These are phyloP conservation scores for Eledone cirrhosa DNA, from an alignment of 2,888 invertebrate genomes.

Conservation along the genomic window DNA sequence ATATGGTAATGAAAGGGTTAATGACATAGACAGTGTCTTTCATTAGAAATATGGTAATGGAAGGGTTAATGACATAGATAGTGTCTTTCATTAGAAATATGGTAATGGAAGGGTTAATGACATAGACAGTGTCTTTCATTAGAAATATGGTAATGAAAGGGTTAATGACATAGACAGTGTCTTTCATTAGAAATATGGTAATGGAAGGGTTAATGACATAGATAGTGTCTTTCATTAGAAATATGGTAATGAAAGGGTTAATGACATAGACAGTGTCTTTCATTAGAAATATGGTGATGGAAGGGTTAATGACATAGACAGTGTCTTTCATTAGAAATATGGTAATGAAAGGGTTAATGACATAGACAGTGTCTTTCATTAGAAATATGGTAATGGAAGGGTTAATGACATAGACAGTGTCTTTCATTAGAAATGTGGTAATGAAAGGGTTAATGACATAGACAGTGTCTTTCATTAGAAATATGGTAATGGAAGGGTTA, in stretches of 20 bases:
- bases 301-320: background rate
- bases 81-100: too few species aligned
- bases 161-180: background rate
- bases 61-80: background rate
- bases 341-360: background rate
- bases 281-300: too few species aligned
- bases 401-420: background rate
- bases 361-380: background rate
- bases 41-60: too few species aligned
- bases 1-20: too few species aligned
- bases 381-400: too few species aligned
- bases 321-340: too few species aligned
- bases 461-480: background rate
- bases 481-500: too few species aligned
- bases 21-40: background rate
- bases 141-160: too few species aligned
- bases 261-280: background rate
- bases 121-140: background rate
- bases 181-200: too few species aligned
- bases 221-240: background rate
- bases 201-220: background rate
- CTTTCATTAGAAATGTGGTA: too few species aligned
- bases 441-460: background rate
- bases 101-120: background rate
- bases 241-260: too few species aligned